phyloP scores from a whole-genome alignment of 2,113 vertebrate species.

The Solea senegalensis region DNA sequence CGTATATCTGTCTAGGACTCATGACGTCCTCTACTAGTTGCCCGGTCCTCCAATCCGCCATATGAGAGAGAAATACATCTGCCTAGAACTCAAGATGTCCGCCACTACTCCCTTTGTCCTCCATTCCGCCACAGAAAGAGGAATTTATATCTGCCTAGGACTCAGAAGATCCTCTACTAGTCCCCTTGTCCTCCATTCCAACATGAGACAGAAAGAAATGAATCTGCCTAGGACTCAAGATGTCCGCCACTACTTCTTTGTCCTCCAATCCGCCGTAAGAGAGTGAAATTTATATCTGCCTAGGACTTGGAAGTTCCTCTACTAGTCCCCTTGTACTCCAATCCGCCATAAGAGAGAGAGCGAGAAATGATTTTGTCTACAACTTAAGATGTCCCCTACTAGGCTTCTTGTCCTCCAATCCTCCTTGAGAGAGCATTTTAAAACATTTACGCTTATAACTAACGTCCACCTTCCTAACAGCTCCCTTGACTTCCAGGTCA shows the following conservation, averaged over 20 bases:
- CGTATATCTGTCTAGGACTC: slow-evolving; percentile 14
- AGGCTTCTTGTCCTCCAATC: slow-evolving; percentile 47
- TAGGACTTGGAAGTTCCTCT: slow-evolving; percentile 48
- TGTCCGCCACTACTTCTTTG: slow-evolving; percentile 19
- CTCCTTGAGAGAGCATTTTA: slow-evolving; percentile 26
- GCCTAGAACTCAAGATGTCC: slow-evolving; percentile 43
- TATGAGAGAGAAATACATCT: slow-evolving; percentile 21
- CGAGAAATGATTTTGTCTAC: slow-evolving; percentile 39
- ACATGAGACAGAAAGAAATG: slow-evolving; percentile 15
- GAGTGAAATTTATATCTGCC: slow-evolving; percentile 19
- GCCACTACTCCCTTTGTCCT: slow-evolving; percentile 55
- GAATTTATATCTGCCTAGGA: slow-evolving; percentile 44
- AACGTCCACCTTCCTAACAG: background rate
- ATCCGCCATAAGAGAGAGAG: slow-evolving; percentile 44
- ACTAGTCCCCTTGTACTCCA: slow-evolving; percentile 56
- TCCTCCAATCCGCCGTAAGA: slow-evolving; percentile 39
- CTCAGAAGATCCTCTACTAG: slow-evolving; percentile 36
- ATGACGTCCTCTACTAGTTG: slow-evolving; percentile 35
- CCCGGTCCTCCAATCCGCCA: slow-evolving; percentile 61
- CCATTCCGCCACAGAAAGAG: slow-evolving; percentile 38
- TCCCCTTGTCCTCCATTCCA: slow-evolving; percentile 50
- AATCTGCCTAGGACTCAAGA: slow-evolving; percentile 19
- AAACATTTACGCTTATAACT: slow-evolving; percentile 11
- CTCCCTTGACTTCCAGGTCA: slow-evolving; percentile 51
- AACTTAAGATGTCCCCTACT: slow-evolving; percentile 36